Conservation (phyloP, 1,140 invertebrate genomes). For the Eulimnadia texana region DNA sequence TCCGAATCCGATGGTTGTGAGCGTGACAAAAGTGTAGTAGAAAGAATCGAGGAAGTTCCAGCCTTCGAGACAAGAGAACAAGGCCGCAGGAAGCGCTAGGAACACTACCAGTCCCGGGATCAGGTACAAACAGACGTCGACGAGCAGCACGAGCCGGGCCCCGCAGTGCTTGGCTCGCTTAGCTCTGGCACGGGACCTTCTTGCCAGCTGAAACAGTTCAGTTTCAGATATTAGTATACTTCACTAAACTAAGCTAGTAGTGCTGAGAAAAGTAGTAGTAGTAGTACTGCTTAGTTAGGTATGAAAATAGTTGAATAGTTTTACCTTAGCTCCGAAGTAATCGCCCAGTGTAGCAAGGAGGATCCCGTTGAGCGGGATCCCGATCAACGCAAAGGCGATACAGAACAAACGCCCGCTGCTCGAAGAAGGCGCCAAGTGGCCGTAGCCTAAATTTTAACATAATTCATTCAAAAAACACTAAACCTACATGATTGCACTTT, state of each 20-base stretch:
- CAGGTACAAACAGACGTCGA: constrained; percentile 23
- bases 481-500: not conserved
- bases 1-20: constrained; percentile 42
- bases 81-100: constrained; percentile 33
- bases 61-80: constrained; percentile 34
- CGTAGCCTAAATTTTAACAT: constrained; percentile 60
- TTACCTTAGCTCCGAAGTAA: constrained; percentile 22
- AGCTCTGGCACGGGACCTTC: not conserved
- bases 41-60: constrained; percentile 37
- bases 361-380: constrained; percentile 40
- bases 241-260: no score
- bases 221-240: not conserved
- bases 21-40: constrained; percentile 38
- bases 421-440: constrained; percentile 84
- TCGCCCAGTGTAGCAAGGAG: constrained; percentile 24
- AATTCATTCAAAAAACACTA: not conserved
- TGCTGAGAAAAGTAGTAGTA: no score
- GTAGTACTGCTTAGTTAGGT: no score
- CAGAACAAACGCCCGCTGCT: constrained; percentile 70
- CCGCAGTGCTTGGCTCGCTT: not conserved
- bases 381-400: constrained; percentile 81
- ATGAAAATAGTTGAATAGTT: no score
- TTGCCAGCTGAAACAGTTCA: constrained; percentile 14
- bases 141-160: constrained; percentile 14
- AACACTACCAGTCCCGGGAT: constrained; percentile 34